Conservation (phyloP, 2,113 vertebrate genomes). For the Pitta sordida region DNA sequence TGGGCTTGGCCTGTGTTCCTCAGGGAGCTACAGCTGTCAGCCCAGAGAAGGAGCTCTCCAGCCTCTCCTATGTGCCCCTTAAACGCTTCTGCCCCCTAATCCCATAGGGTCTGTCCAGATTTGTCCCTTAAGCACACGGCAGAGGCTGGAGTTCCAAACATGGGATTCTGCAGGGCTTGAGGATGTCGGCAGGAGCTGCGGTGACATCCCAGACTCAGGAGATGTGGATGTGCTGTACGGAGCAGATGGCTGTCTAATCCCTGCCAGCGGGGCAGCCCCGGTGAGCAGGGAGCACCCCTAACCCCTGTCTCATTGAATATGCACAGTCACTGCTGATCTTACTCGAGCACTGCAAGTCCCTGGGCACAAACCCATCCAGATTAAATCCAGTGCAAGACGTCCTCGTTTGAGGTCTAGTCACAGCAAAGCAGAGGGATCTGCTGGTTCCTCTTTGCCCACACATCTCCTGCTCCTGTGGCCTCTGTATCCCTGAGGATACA, state of each 20-base stretch:
- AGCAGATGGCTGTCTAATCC: conserved; percentile 54
- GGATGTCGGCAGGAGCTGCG: conserved; percentile 8
- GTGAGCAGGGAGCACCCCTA: background rate
- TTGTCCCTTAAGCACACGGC: background rate
- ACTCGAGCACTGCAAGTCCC: background rate
- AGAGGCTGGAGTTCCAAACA: background rate
- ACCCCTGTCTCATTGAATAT: conserved; percentile 2
- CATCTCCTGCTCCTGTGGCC: background rate
- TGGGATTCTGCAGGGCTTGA: background rate
- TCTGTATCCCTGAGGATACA: background rate
- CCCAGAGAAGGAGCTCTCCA: background rate
- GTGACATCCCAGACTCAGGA: background rate
- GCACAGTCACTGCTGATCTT: conserved; percentile 16
- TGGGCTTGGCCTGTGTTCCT: background rate
- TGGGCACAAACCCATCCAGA: background rate
- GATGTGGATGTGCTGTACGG: background rate
- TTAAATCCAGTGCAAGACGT: background rate
- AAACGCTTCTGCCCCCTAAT: background rate
- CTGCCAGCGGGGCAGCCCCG: conserved; percentile 24
- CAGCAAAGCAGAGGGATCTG: background rate
- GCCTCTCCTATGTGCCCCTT: background rate
- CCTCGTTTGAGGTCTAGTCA: background rate
- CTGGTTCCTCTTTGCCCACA: background rate
- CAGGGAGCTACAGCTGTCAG: background rate
- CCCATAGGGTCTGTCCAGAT: background rate